Evolutionary conservation across 2,797 vertebrate species (phyloP).

Genomic region (Staurois parvus): DNA sequence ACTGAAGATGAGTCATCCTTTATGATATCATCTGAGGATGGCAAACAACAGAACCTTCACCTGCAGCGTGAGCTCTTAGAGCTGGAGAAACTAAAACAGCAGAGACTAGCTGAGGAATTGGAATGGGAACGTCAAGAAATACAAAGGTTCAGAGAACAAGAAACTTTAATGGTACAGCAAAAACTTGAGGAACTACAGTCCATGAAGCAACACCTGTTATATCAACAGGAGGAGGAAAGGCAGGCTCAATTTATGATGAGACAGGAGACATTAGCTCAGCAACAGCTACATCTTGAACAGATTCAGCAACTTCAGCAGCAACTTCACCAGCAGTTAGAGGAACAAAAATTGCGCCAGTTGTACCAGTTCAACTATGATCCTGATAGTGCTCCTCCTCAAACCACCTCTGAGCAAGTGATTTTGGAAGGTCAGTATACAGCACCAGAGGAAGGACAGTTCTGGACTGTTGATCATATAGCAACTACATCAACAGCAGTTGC

Average conservation of each 20-base stretch:
- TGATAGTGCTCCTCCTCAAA: constrained; percentile 77
- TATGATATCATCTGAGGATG: constrained; percentile 88
- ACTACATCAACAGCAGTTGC: constrained; percentile 77
- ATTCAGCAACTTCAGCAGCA: constrained; percentile 97
- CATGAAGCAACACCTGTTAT: constrained; percentile 95
- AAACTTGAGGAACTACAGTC: constrained; percentile 96
- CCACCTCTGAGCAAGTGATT: constrained; percentile 83
- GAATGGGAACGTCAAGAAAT: constrained; percentile 99
- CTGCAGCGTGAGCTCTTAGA: constrained; percentile 95
- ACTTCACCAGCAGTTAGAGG: constrained; percentile 94
- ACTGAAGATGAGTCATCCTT: constrained; percentile 86
- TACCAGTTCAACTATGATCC: constrained; percentile 88
- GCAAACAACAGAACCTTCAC: constrained; percentile 92
- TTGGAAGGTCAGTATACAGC: constrained; percentile 88
- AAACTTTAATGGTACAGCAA: constrained; percentile 96
- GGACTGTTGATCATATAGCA: constrained; percentile 88
- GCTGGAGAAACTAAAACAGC: constrained; percentile 95
- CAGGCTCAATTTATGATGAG: constrained; percentile 97
- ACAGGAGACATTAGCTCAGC: constrained; percentile 94
- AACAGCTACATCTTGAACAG: constrained; percentile 93
- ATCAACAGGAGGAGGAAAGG: constrained; percentile 96
- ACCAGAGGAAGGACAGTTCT: constrained; percentile 89
- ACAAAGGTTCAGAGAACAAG: constrained; percentile 96
- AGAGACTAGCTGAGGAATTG: constrained; percentile 95
- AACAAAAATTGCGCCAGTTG: constrained; percentile 94